phyloP scores from a whole-genome alignment of 2,888 invertebrate genomes.

The Apamea epomidion region DNA sequence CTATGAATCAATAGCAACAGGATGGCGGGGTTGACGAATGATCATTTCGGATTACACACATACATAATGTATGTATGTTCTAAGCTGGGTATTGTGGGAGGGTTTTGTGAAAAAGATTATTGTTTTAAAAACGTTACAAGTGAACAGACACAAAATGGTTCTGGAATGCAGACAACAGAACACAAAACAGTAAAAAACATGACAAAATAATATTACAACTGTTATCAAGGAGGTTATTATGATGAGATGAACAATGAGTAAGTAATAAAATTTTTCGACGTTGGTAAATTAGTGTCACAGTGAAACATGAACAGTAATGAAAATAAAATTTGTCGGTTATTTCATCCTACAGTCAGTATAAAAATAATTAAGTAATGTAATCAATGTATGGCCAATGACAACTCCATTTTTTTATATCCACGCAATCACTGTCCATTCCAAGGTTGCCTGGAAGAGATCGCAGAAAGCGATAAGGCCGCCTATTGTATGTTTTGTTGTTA shows the following conservation, averaged over 20 bases:
- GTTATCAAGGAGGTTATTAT: neutral
- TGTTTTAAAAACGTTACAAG: neutral
- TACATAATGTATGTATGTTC: neutral
- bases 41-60: conserved; percentile 4
- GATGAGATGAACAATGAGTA: neutral
- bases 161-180: neutral
- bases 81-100: neutral
- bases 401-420: too few species aligned
- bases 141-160: neutral
- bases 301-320: neutral
- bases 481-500: too few species aligned
- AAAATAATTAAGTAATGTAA: too few species aligned
- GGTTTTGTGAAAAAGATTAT: neutral
- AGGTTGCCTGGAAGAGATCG: too few species aligned
- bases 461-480: too few species aligned
- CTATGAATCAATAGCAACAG: conserved; percentile 43
- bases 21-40: conserved; percentile 26
- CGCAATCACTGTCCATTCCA: too few species aligned
- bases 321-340: too few species aligned
- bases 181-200: neutral
- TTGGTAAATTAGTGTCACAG: neutral
- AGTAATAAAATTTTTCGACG: neutral
- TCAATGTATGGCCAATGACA: too few species aligned
- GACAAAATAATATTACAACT: neutral
- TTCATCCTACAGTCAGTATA: too few species aligned